phyloP scores from a whole-genome alignment of 2,113 vertebrate genomes.

The Camelus bactrianus region DNA sequence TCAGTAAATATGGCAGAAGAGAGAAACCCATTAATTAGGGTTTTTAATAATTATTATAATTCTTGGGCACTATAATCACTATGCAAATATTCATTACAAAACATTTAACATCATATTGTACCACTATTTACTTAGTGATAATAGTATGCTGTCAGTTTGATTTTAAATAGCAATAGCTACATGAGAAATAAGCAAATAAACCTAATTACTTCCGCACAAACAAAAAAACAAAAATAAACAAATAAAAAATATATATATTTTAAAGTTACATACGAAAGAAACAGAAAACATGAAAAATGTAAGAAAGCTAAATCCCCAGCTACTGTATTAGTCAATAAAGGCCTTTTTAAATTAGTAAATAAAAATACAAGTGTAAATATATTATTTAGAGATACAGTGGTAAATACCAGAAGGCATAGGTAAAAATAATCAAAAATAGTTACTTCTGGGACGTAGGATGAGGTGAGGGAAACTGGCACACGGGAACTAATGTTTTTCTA shows the following conservation, averaged over 20 bases:
- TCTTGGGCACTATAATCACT: background rate
- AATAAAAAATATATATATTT: too few relatives aligned
- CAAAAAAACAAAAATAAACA: too few relatives aligned
- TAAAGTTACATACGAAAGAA: background rate
- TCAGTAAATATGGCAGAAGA: background rate
- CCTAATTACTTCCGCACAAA: too few relatives aligned
- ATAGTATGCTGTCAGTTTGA: background rate
- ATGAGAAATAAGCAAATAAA: too few relatives aligned
- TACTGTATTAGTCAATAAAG: background rate
- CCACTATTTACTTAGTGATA: background rate
- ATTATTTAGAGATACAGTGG: background rate
- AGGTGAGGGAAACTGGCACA: background rate
- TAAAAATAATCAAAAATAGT: constrained; percentile 30
- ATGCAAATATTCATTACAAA: background rate
- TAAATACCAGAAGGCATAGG: background rate
- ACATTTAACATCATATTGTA: background rate
- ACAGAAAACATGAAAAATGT: background rate
- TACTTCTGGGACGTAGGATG: background rate
- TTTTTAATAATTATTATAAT: background rate
- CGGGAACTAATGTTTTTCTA: background rate
- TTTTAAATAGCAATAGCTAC: background rate
- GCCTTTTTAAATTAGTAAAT: background rate
- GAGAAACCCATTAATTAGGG: background rate
- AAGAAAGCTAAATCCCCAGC: background rate
- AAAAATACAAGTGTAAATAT: background rate